A percentile compares a stretch with the other conserved stretches of the same genome.
Evolutionary conservation across 2,888 invertebrate species (phyloP).

Genomic region (Drosophila borborema): DNA sequence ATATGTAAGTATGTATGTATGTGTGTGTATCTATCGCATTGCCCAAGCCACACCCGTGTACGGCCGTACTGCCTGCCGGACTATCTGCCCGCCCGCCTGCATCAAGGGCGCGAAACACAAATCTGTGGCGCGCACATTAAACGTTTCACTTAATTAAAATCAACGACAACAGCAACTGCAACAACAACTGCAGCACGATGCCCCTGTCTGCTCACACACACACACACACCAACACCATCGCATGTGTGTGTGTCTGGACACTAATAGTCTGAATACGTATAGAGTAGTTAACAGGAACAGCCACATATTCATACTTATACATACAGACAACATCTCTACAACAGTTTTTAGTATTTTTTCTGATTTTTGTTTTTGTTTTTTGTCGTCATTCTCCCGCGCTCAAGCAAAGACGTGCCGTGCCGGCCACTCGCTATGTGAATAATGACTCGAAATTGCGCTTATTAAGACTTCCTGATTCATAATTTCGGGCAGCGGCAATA

Average conservation of each 20-base stretch:
- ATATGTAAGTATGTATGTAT: background rate
- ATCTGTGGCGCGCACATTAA: constrained; percentile 75
- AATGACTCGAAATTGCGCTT: constrained; percentile 80
- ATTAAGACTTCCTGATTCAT: constrained; percentile 82
- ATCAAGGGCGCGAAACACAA: constrained; percentile 64
- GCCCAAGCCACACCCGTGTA: constrained; percentile 1
- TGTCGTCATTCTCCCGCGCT: constrained; percentile 22
- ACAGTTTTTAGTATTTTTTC: constrained; percentile 8
- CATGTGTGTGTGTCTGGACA: constrained; percentile 24
- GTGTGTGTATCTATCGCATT: background rate
- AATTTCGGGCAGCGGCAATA: constrained; percentile 67
- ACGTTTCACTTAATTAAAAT: constrained; percentile 75
- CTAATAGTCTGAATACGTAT: constrained; percentile 13
- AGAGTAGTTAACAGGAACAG: constrained; percentile 5
- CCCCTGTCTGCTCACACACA: constrained; percentile 53
- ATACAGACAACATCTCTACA: constrained; percentile 7
- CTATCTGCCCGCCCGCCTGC: constrained; percentile 32
- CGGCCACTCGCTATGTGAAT: constrained; percentile 58
- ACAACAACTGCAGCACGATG: constrained; percentile 50
- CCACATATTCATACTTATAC: constrained; percentile 4
- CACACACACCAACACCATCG: constrained; percentile 1
- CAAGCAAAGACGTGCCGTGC: constrained; percentile 40
- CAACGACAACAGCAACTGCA: constrained; percentile 47
- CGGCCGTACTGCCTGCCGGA: background rate
- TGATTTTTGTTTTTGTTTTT: constrained; percentile 5